Conservation (phyloP, 2,888 invertebrate species). For the Tipula helvola region DNA sequence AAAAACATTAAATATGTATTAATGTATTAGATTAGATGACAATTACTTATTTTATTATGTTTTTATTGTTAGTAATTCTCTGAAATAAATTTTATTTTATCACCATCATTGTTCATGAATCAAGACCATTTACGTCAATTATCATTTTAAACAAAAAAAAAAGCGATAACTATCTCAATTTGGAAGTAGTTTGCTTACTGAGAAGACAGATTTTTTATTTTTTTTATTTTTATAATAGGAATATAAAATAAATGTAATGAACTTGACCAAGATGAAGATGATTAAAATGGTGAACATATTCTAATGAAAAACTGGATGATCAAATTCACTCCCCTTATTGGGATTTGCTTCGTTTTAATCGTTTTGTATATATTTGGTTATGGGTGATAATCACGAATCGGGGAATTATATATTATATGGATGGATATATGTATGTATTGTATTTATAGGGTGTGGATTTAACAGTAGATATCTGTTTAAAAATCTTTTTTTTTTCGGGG, state of each 20-base stretch:
- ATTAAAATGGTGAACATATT: not conserved
- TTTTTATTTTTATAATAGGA: too few relatives aligned
- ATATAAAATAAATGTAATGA: not conserved
- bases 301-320: not conserved
- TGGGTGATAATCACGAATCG: not conserved
- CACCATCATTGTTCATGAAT: not conserved
- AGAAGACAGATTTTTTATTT: too few relatives aligned
- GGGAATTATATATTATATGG: not conserved
- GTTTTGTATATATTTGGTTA: not conserved
- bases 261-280: not conserved
- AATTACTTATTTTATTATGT: not conserved
- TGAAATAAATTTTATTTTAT: not conserved
- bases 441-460: not conserved
- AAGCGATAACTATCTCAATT: too few relatives aligned
- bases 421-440: not conserved
- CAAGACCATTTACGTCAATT: not conserved
- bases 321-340: not conserved
- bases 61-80: not conserved
- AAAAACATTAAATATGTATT: not conserved
- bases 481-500: not conserved
- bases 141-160: too few relatives aligned
- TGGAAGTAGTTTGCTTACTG: not conserved
- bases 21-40: not conserved
- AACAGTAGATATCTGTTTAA: not conserved
- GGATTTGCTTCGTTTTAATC: not conserved